Percentiles rank a stretch among this genome's conserved stretches.
These are phyloP conservation scores for Chionis minor DNA, from an alignment of 2,113 vertebrate species.

Conservation along the genomic window DNA sequence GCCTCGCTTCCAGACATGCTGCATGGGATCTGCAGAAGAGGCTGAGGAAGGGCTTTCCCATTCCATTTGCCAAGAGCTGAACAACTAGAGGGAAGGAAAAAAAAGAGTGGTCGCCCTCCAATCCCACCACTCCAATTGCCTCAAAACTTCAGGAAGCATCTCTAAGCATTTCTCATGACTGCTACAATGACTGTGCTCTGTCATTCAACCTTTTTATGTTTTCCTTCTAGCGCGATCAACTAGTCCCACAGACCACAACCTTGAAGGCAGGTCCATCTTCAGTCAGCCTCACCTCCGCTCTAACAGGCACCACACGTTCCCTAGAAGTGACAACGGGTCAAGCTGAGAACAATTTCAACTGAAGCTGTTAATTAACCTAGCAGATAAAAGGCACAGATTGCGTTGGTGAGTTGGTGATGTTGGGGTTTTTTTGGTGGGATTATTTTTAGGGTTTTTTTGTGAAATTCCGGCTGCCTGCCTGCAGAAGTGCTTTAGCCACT, in stretches of 20 bases:
- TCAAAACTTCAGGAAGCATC: not conserved
- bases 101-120: not conserved
- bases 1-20: not conserved
- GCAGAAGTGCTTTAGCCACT: not conserved
- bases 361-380: not conserved
- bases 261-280: not conserved
- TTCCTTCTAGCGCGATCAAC: not conserved
- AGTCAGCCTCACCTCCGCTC: not conserved
- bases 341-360: not conserved
- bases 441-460: no score
- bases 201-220: not conserved
- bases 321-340: not conserved
- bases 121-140: not conserved
- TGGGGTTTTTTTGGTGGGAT: no score
- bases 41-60: not conserved
- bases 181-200: not conserved
- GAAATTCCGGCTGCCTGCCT: not conserved
- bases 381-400: not conserved
- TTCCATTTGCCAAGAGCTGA: not conserved
- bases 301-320: not conserved
- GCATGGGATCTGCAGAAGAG: not conserved
- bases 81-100: not conserved
- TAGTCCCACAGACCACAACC: not conserved
- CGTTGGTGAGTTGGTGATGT: fast-evolving
- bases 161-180: not conserved